These are phyloP conservation scores for Cyprinodon tularosa DNA, from an alignment of 2,113 vertebrate species.

Conservation along the genomic window DNA sequence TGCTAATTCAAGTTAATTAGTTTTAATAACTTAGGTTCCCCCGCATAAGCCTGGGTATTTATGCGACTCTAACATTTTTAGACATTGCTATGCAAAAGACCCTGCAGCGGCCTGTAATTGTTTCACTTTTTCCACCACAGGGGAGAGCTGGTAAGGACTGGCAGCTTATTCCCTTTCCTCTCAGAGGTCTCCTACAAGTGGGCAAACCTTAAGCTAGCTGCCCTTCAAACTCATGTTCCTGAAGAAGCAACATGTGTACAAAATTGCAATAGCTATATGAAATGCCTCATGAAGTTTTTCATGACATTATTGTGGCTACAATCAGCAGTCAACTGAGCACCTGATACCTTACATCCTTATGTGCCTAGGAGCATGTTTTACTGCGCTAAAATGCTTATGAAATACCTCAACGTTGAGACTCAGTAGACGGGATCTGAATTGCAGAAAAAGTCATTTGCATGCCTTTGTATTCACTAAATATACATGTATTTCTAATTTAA, in stretches of 20 bases:
- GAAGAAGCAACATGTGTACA: slow-evolving; percentile 61
- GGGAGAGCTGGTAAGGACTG: slow-evolving; percentile 53
- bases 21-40: slow-evolving; percentile 69
- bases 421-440: slow-evolving; percentile 37
- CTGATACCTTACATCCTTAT: slow-evolving; percentile 1
- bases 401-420: slow-evolving; percentile 32
- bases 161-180: slow-evolving; percentile 57
- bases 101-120: slow-evolving; percentile 55
- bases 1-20: slow-evolving; percentile 76
- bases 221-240: slow-evolving; percentile 68
- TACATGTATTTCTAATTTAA: slow-evolving; percentile 55
- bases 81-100: slow-evolving; percentile 44
- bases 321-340: slow-evolving; percentile 14
- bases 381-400: slow-evolving; percentile 17
- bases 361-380: slow-evolving; percentile 3
- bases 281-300: slow-evolving; percentile 31
- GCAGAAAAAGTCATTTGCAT: slow-evolving; percentile 58
- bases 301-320: slow-evolving; percentile 25
- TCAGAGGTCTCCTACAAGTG: slow-evolving; percentile 52
- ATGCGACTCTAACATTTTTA: slow-evolving; percentile 56
- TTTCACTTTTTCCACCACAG: slow-evolving; percentile 55
- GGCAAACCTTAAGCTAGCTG: slow-evolving; percentile 57
- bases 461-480: slow-evolving; percentile 44
- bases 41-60: slow-evolving; percentile 45
- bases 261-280: slow-evolving; percentile 42